phyloP scores from a whole-genome alignment of 2,888 invertebrate species.

The Trissonchulus sp. region DNA sequence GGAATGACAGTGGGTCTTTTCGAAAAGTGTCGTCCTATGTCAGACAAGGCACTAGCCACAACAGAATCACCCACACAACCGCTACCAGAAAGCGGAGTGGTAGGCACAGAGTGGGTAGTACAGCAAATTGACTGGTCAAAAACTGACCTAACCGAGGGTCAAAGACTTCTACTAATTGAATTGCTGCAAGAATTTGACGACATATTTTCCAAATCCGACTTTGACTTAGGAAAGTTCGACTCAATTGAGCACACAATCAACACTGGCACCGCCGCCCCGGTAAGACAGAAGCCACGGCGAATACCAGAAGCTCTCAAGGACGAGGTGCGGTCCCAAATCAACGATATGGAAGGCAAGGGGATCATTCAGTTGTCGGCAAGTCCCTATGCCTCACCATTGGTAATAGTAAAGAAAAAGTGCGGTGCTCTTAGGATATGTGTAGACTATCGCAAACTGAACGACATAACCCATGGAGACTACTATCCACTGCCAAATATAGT shows the following conservation, averaged over 20 bases:
- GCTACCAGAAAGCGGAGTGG: neutral
- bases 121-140: neutral
- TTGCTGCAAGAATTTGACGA: neutral
- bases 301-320: neutral
- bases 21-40: neutral
- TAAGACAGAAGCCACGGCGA: neutral
- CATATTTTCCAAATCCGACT: neutral
- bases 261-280: neutral
- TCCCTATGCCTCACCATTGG: neutral
- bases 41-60: neutral
- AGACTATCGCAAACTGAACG: neutral
- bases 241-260: conserved; percentile 4
- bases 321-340: neutral
- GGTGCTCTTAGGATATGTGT: conserved; percentile 2
- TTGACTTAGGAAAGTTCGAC: neutral
- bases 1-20: neutral
- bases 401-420: neutral
- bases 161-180: neutral
- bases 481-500: conserved; percentile 4
- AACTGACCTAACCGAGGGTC: neutral
- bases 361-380: neutral
- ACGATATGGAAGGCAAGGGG: neutral
- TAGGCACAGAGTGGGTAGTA: neutral
- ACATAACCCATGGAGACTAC: neutral
- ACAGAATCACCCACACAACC: neutral